A percentile compares a stretch with the other conserved stretches of the same genome.
Evolutionary conservation across 2,888 invertebrate genomes (phyloP).

Genomic region (Myopa tessellatipennis): DNA sequence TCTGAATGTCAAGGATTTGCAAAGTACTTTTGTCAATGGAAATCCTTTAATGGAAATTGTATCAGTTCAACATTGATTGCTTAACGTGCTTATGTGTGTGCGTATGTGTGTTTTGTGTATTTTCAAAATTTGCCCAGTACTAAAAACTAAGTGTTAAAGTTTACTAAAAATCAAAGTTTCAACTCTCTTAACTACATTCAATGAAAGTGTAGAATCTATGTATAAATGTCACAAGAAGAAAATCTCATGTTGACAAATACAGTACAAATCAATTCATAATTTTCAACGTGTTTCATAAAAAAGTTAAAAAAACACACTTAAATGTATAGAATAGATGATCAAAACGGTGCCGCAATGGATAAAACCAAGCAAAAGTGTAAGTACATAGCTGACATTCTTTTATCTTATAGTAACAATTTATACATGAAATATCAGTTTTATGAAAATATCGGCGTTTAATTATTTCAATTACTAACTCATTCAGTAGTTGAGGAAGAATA

Average conservation of each 20-base stretch:
- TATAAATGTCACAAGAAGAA: background rate
- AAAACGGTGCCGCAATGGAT: constrained; percentile 66
- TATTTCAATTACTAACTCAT: background rate
- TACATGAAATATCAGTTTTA: no score
- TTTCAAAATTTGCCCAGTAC: background rate
- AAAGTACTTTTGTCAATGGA: constrained; percentile 49
- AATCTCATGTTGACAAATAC: background rate
- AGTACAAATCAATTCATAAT: background rate
- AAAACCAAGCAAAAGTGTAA: constrained; percentile 67
- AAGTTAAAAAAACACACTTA: constrained; percentile 48
- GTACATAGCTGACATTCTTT: constrained; percentile 44
- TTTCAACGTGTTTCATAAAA: constrained; percentile 33
- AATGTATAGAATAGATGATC: constrained; percentile 67
- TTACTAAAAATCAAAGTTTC: background rate
- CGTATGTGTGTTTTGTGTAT: constrained; percentile 4
- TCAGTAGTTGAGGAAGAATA: background rate
- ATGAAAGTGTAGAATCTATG: background rate
- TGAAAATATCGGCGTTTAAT: constrained; percentile 1
- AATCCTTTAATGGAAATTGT: background rate
- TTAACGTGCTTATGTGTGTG: constrained; percentile 8
- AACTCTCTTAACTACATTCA: background rate
- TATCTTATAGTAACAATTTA: no score
- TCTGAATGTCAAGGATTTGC: constrained; percentile 55
- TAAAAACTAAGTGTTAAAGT: background rate
- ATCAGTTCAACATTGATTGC: constrained; percentile 6